These are phyloP conservation scores for Emys orbicularis DNA, from an alignment of 2,797 vertebrate species.

Conservation along the genomic window DNA sequence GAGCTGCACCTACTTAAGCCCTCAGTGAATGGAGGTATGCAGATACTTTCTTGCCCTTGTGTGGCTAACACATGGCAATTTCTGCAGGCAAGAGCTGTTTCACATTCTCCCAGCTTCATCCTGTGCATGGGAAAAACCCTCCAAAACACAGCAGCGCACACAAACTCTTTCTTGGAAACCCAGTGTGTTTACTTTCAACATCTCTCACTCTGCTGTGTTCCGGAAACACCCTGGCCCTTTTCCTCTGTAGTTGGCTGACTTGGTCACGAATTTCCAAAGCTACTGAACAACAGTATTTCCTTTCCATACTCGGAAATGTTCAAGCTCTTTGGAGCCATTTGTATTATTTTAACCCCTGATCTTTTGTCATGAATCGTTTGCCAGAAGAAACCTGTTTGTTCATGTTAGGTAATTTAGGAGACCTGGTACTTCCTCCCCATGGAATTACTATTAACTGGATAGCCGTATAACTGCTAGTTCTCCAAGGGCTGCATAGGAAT, in stretches of 20 bases:
- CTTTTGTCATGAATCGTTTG: constrained; percentile 49
- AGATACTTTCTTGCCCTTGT: neutral
- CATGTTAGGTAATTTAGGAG: constrained; percentile 5
- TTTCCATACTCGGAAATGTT: constrained; percentile 53
- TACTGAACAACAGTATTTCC: constrained; percentile 5
- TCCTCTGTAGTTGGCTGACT: neutral
- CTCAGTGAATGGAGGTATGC: neutral
- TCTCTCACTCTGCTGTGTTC: neutral
- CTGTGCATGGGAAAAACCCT: neutral
- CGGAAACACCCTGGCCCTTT: neutral
- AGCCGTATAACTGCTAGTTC: neutral
- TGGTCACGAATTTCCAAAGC: constrained; percentile 39
- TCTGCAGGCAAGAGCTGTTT: neutral
- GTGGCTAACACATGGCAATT: neutral
- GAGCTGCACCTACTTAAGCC: neutral
- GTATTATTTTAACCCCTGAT: constrained; percentile 54
- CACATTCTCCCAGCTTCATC: neutral
- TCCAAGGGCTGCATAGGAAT: constrained; percentile 31
- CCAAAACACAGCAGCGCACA: neutral
- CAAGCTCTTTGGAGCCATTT: constrained; percentile 22
- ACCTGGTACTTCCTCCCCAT: constrained; percentile 40
- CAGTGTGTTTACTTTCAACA: neutral
- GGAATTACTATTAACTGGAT: constrained; percentile 7
- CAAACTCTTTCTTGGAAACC: neutral
- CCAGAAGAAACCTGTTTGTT: constrained; percentile 60